Percentiles rank a stretch among this genome's conserved stretches.
These are phyloP conservation scores for Polia nebulosa DNA, from an alignment of 2,888 invertebrate species.

Conservation along the genomic window DNA sequence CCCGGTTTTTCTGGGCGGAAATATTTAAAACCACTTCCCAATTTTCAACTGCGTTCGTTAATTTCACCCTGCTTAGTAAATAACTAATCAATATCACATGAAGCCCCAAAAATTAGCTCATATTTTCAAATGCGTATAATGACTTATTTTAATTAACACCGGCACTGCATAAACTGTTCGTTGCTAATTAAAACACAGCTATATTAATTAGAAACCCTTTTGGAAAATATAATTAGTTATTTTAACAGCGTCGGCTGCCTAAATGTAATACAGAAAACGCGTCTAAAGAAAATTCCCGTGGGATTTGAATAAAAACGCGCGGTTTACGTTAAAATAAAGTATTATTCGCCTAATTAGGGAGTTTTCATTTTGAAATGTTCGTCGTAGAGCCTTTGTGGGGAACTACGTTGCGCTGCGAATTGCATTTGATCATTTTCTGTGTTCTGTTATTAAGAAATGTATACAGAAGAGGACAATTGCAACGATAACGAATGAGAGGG, in stretches of 20 bases:
- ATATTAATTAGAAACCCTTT: slow-evolving; percentile 75
- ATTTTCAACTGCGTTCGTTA: background rate
- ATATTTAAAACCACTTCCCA: background rate
- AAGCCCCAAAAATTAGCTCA: slow-evolving; percentile 46
- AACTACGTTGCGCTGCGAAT: slow-evolving; percentile 70
- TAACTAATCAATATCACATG: slow-evolving; percentile 48
- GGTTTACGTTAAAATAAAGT: slow-evolving; percentile 58
- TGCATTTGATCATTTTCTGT: slow-evolving; percentile 75
- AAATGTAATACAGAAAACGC: slow-evolving; percentile 66
- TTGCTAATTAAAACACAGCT: slow-evolving; percentile 72
- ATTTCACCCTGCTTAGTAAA: background rate
- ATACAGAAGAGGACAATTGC: slow-evolving; percentile 82
- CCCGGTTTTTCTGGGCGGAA: background rate
- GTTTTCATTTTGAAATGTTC: slow-evolving; percentile 49
- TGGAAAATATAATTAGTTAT: slow-evolving; percentile 72
- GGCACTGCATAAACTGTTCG: slow-evolving; percentile 64
- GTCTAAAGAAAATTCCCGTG: slow-evolving; percentile 63
- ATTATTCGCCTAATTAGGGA: slow-evolving; percentile 62
- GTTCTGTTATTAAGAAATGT: slow-evolving; percentile 81
- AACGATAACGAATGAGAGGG: slow-evolving; percentile 87
- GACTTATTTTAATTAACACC: slow-evolving; percentile 67
- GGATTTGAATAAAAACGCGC: slow-evolving; percentile 62
- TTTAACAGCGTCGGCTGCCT: slow-evolving; percentile 63
- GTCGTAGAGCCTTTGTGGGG: slow-evolving; percentile 54
- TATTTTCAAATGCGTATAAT: slow-evolving; percentile 46